Conservation (phyloP, 2,797 vertebrate species). For the Nyctalus aviator region DNA sequence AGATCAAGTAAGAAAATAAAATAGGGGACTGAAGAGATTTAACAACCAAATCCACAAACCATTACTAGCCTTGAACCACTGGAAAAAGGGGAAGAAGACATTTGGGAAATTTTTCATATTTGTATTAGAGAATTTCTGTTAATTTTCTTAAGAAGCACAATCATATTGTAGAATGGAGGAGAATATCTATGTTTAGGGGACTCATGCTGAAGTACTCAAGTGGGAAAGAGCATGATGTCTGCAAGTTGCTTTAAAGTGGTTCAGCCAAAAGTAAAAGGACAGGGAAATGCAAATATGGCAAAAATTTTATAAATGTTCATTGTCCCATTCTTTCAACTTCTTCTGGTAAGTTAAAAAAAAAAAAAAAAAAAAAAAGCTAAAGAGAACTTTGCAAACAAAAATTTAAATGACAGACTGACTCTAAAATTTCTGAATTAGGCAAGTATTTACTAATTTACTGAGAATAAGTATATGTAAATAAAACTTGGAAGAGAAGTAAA, state of each 20-base stretch:
- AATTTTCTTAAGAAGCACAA: neutral
- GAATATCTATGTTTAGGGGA: neutral
- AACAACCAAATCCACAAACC: neutral
- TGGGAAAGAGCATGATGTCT: neutral
- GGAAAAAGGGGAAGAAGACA: neutral
- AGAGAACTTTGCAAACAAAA: neutral
- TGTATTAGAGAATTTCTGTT: neutral
- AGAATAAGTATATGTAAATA: neutral
- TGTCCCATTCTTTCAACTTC: neutral
- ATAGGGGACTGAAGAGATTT: neutral
- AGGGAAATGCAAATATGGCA: neutral
- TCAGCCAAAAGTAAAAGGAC: neutral
- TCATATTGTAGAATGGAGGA: neutral
- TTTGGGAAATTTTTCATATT: neutral
- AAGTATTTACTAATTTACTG: neutral
- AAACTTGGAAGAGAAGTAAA: neutral
- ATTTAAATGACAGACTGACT: neutral
- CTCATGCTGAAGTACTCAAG: neutral
- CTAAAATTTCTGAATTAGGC: neutral
- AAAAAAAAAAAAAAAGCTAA: neutral
- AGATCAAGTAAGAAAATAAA: neutral
- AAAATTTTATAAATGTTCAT: neutral
- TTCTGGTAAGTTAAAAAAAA: neutral
- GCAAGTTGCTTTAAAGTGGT: neutral
- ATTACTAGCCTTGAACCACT: neutral